Conservation (phyloP, 2,888 invertebrate genomes). For the Pedicia rivosa region DNA sequence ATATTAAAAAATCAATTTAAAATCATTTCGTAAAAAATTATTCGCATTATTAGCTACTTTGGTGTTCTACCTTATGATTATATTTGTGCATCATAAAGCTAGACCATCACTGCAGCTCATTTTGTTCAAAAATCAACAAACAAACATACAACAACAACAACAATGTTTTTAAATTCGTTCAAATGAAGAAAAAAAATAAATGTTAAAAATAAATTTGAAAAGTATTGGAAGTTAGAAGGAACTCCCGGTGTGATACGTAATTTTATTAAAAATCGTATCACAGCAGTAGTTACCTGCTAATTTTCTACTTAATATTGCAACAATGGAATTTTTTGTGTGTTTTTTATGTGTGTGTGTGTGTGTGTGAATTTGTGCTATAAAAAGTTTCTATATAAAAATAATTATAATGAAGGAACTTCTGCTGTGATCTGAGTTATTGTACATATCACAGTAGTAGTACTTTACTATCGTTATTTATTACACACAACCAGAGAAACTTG, state of each 20-base stretch:
- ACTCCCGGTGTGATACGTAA: constrained; percentile 27
- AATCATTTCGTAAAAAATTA: neutral
- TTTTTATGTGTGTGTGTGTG: no score
- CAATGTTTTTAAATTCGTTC: neutral
- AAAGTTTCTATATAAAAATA: no score
- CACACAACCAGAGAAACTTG: no score
- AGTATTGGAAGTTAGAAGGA: constrained; percentile 15
- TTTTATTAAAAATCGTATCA: constrained; percentile 21
- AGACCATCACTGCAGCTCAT: constrained; percentile 25
- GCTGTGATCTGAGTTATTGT: constrained; percentile 7
- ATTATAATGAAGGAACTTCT: constrained; percentile 8
- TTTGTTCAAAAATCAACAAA: constrained; percentile 13
- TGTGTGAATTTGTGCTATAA: no score
- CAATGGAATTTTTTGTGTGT: no score
- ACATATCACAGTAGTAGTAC: constrained; percentile 11
- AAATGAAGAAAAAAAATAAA: no score
- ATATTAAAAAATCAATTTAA: neutral
- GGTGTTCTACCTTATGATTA: constrained; percentile 27
- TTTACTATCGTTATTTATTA: constrained; percentile 8
- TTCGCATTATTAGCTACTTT: constrained; percentile 23
- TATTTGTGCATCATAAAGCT: constrained; percentile 14
- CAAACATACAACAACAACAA: neutral
- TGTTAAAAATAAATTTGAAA: constrained; percentile 4
- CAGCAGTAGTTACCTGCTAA: constrained; percentile 28
- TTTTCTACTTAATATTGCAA: neutral